Conservation (phyloP, 1,140 invertebrate species). For the Drepana arcuata region DNA sequence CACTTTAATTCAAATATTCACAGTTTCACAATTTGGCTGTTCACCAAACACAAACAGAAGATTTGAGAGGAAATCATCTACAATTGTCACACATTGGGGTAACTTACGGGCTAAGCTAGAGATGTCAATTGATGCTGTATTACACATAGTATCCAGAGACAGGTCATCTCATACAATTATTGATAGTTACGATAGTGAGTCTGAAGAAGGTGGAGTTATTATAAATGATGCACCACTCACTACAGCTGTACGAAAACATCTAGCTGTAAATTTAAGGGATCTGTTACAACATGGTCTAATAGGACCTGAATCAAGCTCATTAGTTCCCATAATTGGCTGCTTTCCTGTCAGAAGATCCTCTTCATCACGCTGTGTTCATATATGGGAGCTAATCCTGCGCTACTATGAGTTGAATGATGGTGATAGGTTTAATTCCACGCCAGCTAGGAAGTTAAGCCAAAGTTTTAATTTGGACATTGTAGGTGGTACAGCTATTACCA, state of each 20-base stretch:
- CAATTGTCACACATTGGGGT: slow-evolving; percentile 92
- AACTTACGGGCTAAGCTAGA: slow-evolving; percentile 94
- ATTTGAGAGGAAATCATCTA: slow-evolving; percentile 81
- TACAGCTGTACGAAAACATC: slow-evolving; percentile 90
- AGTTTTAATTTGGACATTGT: slow-evolving; percentile 98
- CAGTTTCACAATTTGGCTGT: slow-evolving; percentile 93
- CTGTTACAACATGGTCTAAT: slow-evolving; percentile 95
- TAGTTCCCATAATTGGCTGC: slow-evolving; percentile 93
- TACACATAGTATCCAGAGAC: slow-evolving; percentile 76
- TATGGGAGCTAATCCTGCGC: slow-evolving; percentile 58
- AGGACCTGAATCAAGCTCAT: slow-evolving; percentile 79
- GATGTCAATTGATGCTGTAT: slow-evolving; percentile 87
- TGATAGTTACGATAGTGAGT: slow-evolving; percentile 72
- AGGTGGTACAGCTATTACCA: slow-evolving; percentile 86
- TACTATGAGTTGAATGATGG: slow-evolving; percentile 64
- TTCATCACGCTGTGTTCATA: slow-evolving; percentile 67
- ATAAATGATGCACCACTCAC: slow-evolving; percentile 77
- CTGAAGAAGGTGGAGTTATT: slow-evolving; percentile 67
- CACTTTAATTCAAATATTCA: slow-evolving; percentile 92
- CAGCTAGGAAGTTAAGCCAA: slow-evolving; percentile 95
- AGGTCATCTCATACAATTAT: slow-evolving; percentile 47
- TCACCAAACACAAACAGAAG: slow-evolving; percentile 93
- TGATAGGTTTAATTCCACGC: slow-evolving; percentile 91
- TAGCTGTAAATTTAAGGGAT: slow-evolving; percentile 90
- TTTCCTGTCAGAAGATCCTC: slow-evolving; percentile 79